Base-by-base conservation (phyloP, 1,140 invertebrate genomes). In the Stegodyphus dumicola region DNA sequence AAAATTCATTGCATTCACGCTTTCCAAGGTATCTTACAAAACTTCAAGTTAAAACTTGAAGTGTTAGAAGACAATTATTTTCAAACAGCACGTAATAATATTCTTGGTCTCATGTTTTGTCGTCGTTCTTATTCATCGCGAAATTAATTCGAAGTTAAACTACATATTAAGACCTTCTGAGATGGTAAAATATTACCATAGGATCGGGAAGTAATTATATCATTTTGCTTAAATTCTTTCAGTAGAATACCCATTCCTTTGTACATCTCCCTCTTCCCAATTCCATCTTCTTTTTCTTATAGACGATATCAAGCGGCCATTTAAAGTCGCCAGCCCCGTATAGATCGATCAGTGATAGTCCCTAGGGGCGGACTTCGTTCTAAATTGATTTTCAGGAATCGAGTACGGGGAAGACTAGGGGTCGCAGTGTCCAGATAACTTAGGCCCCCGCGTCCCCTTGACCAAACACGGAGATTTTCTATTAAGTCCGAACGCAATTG, bases 391-490 rank as follows among this genome's bases (percentile, higher is more conserved):
- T 83, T 83, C 71, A 53, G 80, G 70, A 81, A 81, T 81, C 78
- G 78, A 73, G 78, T 53, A 64, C 17, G 54, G 53, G 56, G 78
- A 9, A 52, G 67, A n/a, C 6, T 54, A 54, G 79, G 56, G 78
- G n/a, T n/a, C n/a, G 71, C 71, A 83, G 69, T 83, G 80, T 83
- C 80, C 80, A 83, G 80, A 83, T 83, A 83, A 83, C 53, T 75
- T 67, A 66, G 70, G 69, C 51, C 78, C 78, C 51, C 33, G 51
- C 69, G 18, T 60, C 80, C 80, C 80, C 80, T 83, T 83, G 80
- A 83, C 80, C 80, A 83, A 83, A 83, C 80, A 83, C 80, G 80
- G 71, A 83, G 80, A 83, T 83, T 83, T 83, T 83, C 80, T 83
- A 83, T 83, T 83, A 83, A 83, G 80, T 83, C 80, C 70, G 71